Evolutionary conservation across 2,888 invertebrate species (phyloP), one percentile per base, ranked within the genome.

Genomic region (Hypolimnas misippus): DNA sequence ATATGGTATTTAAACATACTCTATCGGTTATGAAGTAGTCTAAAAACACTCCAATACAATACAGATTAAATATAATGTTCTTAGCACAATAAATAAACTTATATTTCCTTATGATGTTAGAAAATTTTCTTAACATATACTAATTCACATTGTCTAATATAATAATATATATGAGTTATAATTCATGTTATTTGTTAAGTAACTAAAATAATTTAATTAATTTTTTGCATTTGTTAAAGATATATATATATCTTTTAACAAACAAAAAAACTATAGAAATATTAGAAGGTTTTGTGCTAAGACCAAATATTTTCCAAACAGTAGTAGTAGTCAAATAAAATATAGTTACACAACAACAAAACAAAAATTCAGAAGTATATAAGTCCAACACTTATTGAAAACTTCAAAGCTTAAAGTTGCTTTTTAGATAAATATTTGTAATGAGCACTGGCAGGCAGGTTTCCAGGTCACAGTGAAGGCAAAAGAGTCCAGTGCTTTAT

Each of bases 21-120:
- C 77, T 79, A 83, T 77, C 73, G 74, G 75, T 79, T 83, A 81
- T 73, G 79, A 77, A 77, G 71, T 80, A 79, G 77, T 83, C 79
- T 84, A 82, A 78, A 81, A 89, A 88, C 88, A 90, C 85, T 89
- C 89, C 84, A 85, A 80, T 78, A 82, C 77, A 82, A 81, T 81
- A 76, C 76, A 82, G 81, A 63, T 60, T 66, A 71, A 83, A 82
- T 77, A 81, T 83, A 51, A 78, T 79, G 72, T 82, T 74, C 86
- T 86, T 81, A 84, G 86, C 87, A 84, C 79, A 77, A 81, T 78
- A 76, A 76, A 49, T 19, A 51, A 25, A 31, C 46, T 60, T 21
- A 53, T 53, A 7, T 49, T n/a, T 38, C 4, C 7, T 14, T 49
- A 14, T 29, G 21, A 29, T 8, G 12, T 29, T 14, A n/a, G 14